phyloP scores from a whole-genome alignment of 2,113 vertebrate genomes.

The Antechinus flavipes region DNA sequence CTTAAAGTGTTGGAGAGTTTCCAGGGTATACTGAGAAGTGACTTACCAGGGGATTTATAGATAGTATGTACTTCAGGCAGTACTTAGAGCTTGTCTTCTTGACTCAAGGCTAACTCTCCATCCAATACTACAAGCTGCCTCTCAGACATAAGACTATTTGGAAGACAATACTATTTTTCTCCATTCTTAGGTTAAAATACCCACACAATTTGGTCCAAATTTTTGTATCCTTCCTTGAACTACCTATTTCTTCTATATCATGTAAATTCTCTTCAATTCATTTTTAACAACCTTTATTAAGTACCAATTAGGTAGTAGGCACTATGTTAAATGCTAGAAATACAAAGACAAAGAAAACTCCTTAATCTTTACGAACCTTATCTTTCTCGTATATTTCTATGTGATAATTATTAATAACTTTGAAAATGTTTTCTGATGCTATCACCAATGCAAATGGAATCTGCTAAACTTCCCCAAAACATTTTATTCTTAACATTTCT shows the following conservation, averaged over 20 bases:
- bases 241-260: constrained; percentile 36
- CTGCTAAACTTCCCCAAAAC: constrained; percentile 23
- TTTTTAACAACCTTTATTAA: neutral
- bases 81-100: neutral
- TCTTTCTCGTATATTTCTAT: constrained; percentile 32
- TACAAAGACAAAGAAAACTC: neutral
- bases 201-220: constrained; percentile 56
- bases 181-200: constrained; percentile 45
- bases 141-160: constrained; percentile 64
- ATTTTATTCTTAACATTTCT: constrained; percentile 32
- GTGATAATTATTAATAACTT: constrained; percentile 33
- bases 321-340: neutral
- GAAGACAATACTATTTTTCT: constrained; percentile 73
- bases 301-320: neutral
- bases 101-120: neutral
- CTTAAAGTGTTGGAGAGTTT: neutral
- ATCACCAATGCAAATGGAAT: neutral
- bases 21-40: neutral
- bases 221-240: constrained; percentile 54
- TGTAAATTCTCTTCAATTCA: constrained; percentile 35
- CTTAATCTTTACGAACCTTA: neutral
- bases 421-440: constrained; percentile 42
- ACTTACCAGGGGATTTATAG: neutral
- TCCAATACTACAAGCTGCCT: neutral
- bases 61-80: neutral